These are phyloP conservation scores for Tragelaphus scriptus DNA, from an alignment of 2,113 vertebrate species.

Conservation along the genomic window DNA sequence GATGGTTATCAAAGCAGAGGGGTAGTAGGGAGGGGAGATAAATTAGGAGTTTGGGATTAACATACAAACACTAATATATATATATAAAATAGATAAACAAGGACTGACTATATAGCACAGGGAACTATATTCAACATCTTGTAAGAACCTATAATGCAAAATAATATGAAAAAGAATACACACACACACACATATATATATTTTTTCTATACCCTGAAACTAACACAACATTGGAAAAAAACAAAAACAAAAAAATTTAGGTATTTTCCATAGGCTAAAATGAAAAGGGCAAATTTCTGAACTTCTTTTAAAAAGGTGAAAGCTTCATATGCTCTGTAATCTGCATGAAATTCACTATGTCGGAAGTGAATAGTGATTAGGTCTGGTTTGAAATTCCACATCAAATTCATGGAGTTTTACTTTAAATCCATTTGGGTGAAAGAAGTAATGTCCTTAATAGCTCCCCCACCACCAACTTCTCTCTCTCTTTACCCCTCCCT, in stretches of 20 bases:
- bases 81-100: background rate
- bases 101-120: background rate
- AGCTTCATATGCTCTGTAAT: background rate
- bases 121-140: background rate
- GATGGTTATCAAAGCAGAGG: background rate
- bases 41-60: background rate
- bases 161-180: background rate
- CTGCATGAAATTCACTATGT: background rate
- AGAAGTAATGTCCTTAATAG: background rate
- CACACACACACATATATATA: background rate
- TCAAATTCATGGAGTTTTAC: background rate
- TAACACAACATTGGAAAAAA: background rate
- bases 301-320: background rate
- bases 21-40: background rate
- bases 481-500: background rate
- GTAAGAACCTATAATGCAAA: background rate
- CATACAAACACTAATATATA: background rate
- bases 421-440: background rate
- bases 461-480: background rate
- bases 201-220: background rate
- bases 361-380: background rate
- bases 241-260: background rate
- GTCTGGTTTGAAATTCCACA: background rate
- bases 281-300: background rate
- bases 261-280: background rate